Percentiles rank a stretch among this genome's conserved stretches.
Conservation (phyloP, 2,888 invertebrate species). For the Cremastinae sp. region DNA sequence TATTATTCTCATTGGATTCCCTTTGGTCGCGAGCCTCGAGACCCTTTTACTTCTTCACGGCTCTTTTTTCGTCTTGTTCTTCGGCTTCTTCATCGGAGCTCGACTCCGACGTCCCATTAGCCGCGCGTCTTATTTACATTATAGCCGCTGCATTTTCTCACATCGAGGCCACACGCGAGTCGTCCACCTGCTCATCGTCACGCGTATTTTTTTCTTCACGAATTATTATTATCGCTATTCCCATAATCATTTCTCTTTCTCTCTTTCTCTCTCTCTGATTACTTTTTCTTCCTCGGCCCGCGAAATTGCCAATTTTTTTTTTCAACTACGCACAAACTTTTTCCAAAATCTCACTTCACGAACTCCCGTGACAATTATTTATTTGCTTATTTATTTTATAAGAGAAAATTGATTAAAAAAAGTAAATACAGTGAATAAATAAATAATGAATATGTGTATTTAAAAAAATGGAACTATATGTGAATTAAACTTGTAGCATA, state of each 20-base stretch:
- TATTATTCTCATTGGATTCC: conserved; percentile 49
- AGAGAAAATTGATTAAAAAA: too few species aligned
- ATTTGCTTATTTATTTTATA: too few species aligned
- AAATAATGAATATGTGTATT: neutral
- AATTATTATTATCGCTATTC: conserved; percentile 6
- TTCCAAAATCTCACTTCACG: too few species aligned
- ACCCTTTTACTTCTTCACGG: conserved; percentile 3
- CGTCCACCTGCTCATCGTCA: conserved; percentile 32
- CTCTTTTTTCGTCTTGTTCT: conserved; percentile 20
- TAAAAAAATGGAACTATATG: neutral
- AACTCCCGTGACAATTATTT: too few species aligned
- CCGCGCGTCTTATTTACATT: conserved; percentile 50
- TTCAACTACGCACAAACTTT: too few species aligned
- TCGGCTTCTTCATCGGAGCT: conserved; percentile 33
- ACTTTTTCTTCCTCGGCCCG: neutral
- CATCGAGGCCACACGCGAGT: conserved; percentile 57
- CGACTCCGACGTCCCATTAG: conserved; percentile 42
- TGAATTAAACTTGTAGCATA: neutral
- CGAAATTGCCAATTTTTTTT: too few species aligned
- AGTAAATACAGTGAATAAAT: neutral
- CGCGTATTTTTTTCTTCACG: conserved; percentile 1
- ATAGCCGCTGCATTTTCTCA: conserved; percentile 45
- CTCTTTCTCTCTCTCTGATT: conserved; percentile 5
- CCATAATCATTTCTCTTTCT: conserved; percentile 10
- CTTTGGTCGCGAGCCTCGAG: conserved; percentile 29